phyloP scores from a whole-genome alignment of 2,797 vertebrate species.

The Neosilurus mollespiculum region DNA sequence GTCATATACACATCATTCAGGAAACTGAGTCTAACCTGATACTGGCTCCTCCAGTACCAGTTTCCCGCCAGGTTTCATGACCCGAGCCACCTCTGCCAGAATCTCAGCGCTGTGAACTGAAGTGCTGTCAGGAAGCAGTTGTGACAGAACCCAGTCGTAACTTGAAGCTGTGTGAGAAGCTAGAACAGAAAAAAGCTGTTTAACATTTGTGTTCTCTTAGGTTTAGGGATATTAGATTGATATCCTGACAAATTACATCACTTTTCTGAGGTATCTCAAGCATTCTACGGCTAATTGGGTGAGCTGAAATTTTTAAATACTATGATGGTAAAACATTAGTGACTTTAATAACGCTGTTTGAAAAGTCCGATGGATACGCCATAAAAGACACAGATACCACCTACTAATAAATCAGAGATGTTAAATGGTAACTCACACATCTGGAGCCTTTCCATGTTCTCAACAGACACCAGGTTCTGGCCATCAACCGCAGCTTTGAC shows the following conservation, averaged over 20 bases:
- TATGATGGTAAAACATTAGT: neutral
- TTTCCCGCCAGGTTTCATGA: conserved; percentile 85
- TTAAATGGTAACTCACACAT: conserved; percentile 74
- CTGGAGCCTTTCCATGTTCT: conserved; percentile 81
- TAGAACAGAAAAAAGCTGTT: conserved; percentile 54
- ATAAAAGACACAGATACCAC: neutral
- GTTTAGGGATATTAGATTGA: neutral
- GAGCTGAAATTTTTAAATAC: neutral
- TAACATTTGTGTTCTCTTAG: neutral
- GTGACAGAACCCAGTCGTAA: conserved; percentile 83
- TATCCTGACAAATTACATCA: neutral
- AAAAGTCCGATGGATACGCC: neutral
- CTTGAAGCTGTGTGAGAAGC: conserved; percentile 81
- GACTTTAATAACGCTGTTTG: neutral
- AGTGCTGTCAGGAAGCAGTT: conserved; percentile 74
- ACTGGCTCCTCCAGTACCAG: conserved; percentile 83
- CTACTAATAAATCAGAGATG: neutral
- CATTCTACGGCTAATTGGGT: neutral
- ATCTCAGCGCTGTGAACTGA: conserved; percentile 76
- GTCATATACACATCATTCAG: neutral
- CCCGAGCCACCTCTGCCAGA: conserved; percentile 83
- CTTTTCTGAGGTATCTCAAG: neutral
- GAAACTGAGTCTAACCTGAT: conserved; percentile 72
- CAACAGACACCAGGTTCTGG: conserved; percentile 74
- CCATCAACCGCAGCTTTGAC: conserved; percentile 70